Evolutionary conservation across 2,797 vertebrate species (phyloP).

Genomic region (Periparus ater): DNA sequence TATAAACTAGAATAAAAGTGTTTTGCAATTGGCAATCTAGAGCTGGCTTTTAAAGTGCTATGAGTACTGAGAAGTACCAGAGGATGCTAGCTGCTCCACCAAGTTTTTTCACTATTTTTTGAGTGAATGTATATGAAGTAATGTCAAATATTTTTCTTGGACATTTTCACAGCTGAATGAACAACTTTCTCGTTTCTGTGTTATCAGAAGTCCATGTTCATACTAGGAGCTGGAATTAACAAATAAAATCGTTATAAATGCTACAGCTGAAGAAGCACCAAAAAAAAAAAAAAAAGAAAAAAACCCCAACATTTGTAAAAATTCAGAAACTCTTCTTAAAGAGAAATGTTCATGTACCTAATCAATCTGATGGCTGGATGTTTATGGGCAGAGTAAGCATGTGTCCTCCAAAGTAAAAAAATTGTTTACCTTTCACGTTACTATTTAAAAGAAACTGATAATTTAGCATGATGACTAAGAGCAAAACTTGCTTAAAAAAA

Average conservation of each 20-base stretch:
- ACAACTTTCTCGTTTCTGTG: neutral
- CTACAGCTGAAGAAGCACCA: neutral
- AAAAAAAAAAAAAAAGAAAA: neutral
- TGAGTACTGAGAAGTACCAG: neutral
- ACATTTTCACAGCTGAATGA: slow-evolving; percentile 6
- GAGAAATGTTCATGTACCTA: neutral
- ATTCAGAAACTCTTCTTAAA: neutral
- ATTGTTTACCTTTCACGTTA: neutral
- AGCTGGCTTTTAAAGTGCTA: neutral
- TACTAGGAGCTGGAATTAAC: neutral
- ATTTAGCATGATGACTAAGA: neutral
- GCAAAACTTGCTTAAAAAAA: neutral
- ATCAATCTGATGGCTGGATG: neutral
- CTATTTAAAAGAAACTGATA: neutral
- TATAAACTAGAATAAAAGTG: neutral
- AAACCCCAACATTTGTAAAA: neutral
- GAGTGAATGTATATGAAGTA: neutral
- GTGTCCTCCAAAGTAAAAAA: neutral
- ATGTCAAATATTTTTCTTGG: neutral
- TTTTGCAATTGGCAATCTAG: neutral
- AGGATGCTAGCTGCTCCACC: neutral
- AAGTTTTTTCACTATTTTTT: neutral
- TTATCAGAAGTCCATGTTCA: slow-evolving; percentile 2
- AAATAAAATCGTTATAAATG: neutral
- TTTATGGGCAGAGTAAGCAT: neutral